Conservation (phyloP, 2,113 vertebrate species). For the Burhinus bistriatus region DNA sequence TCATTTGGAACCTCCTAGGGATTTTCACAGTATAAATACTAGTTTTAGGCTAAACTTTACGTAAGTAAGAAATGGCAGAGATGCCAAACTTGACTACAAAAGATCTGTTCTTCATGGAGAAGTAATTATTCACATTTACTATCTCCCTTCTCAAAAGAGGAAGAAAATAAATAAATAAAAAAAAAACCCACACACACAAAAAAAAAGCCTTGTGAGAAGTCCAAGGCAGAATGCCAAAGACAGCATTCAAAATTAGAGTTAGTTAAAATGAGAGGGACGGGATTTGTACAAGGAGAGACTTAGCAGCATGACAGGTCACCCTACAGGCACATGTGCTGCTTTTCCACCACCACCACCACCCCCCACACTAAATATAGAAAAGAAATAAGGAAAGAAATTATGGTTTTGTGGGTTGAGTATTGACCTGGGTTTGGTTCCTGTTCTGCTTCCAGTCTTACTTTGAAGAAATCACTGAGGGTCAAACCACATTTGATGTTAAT, state of each 20-base stretch:
- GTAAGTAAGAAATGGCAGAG: neutral
- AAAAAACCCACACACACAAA: neutral
- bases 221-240: slow-evolving; percentile 38
- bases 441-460: slow-evolving; percentile 54
- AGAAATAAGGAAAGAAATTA: slow-evolving; percentile 45
- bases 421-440: slow-evolving; percentile 50
- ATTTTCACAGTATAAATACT: neutral
- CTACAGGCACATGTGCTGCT: neutral
- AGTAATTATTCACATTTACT: slow-evolving; percentile 16
- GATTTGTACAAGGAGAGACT: slow-evolving; percentile 26
- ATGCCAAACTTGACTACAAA: slow-evolving; percentile 16
- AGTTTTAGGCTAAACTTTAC: neutral
- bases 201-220: neutral
- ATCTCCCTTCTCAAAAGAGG: neutral
- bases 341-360: neutral
- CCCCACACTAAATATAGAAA: slow-evolving; percentile 19
- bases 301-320: slow-evolving; percentile 5
- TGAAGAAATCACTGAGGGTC: slow-evolving; percentile 49
- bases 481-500: slow-evolving; percentile 60
- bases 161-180: neutral
- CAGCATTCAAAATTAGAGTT: slow-evolving; percentile 46
- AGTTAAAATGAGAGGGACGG: slow-evolving; percentile 15
- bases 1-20: neutral
- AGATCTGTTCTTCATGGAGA: neutral
- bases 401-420: slow-evolving; percentile 56